phyloP scores from a whole-genome alignment of 2,113 vertebrate genomes.

The Callospermophilus lateralis region DNA sequence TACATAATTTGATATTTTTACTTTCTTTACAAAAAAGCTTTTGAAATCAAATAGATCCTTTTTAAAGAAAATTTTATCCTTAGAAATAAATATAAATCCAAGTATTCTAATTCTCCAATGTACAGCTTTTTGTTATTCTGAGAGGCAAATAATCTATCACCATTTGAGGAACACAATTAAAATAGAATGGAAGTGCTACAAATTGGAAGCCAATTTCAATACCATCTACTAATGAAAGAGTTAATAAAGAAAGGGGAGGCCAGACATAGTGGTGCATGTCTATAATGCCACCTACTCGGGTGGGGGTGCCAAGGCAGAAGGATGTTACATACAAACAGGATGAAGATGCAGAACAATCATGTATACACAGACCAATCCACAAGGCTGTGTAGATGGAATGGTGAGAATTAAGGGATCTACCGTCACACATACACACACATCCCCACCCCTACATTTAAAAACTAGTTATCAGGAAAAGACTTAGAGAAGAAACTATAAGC shows the following conservation, averaged over 20 bases:
- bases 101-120: conserved; percentile 51
- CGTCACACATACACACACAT: neutral
- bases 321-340: neutral
- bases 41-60: conserved; percentile 23
- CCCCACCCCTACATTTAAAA: neutral
- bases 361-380: neutral
- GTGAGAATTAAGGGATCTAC: neutral
- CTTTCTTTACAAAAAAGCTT: conserved; percentile 49
- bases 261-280: neutral
- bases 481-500: neutral
- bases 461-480: neutral
- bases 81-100: conserved; percentile 27
- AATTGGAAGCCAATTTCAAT: neutral
- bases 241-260: conserved; percentile 18
- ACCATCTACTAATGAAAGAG: conserved; percentile 31
- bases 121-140: conserved; percentile 28
- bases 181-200: conserved; percentile 5
- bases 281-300: neutral
- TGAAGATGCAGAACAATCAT: neutral
- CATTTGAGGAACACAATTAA: neutral
- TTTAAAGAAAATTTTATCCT: neutral
- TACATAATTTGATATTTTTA: neutral
- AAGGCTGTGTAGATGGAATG: neutral
- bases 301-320: neutral
- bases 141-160: conserved; percentile 39